A percentile compares a stretch with the other conserved stretches of the same genome.
Conservation (phyloP, 2,888 invertebrate species). For the Epsilonema sp. region DNA sequence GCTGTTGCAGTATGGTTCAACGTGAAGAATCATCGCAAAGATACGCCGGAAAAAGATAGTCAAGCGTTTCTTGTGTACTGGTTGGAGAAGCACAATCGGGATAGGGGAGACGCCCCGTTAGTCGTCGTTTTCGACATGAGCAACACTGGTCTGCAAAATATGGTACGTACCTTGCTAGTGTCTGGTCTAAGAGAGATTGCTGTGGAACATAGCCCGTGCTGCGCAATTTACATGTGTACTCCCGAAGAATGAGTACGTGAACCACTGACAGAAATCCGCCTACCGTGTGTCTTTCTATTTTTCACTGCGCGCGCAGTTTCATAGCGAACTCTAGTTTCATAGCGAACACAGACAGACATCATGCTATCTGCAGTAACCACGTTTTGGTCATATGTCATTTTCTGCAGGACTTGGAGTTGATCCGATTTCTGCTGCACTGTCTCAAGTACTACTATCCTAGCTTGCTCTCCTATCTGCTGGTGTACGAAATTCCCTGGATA, state of each 20-base stretch:
- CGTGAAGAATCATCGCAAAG: slow-evolving; percentile 15
- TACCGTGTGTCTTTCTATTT: too few relatives aligned
- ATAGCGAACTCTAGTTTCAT: too few relatives aligned
- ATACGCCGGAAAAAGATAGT: slow-evolving; percentile 14
- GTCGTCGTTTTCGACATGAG: slow-evolving; percentile 20
- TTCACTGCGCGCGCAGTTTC: too few relatives aligned
- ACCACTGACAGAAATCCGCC: too few relatives aligned
- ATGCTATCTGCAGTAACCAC: too few relatives aligned
- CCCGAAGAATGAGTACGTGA: too few relatives aligned
- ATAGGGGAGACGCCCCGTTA: slow-evolving; percentile 16
- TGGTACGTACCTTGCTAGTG: too few relatives aligned
- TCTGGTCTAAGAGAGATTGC: too few relatives aligned
- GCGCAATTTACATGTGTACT: too few relatives aligned
- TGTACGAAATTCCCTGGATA: slow-evolving; percentile 18
- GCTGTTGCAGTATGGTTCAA: slow-evolving; percentile 24
- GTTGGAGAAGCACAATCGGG: slow-evolving; percentile 20
- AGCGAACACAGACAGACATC: too few relatives aligned
- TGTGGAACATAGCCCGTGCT: too few relatives aligned
- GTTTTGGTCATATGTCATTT: too few relatives aligned
- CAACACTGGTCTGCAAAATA: slow-evolving; percentile 15
- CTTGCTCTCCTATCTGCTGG: slow-evolving; percentile 14
- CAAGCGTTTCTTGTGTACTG: slow-evolving; percentile 16
- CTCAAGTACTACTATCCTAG: slow-evolving; percentile 22
- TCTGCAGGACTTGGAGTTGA: slow-evolving; percentile 20
- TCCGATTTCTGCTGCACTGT: slow-evolving; percentile 20